A percentile compares a stretch with the other conserved stretches of the same genome.
These are phyloP conservation scores for Drosophila novamexicana DNA, from an alignment of 1,140 invertebrate species.

Conservation along the genomic window DNA sequence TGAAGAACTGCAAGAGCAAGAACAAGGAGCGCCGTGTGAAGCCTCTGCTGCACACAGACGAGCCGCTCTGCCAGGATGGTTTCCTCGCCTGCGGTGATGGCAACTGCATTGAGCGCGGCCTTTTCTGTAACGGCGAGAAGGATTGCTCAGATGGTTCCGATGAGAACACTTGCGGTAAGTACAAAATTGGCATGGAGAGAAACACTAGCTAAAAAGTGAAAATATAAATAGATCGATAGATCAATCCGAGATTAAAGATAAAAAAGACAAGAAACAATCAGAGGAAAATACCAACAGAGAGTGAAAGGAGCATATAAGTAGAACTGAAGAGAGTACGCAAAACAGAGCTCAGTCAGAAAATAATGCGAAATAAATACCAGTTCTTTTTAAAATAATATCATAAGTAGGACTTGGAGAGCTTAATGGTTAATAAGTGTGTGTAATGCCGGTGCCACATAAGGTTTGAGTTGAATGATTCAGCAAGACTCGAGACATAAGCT, in stretches of 20 bases:
- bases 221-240: too few species aligned
- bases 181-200: not conserved
- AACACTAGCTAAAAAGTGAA: too few species aligned
- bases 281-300: not conserved
- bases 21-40: conserved; percentile 95
- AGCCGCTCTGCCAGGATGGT: conserved; percentile 95
- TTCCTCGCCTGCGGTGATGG: conserved; percentile 94
- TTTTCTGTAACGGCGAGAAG: conserved; percentile 97
- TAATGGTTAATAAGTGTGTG: conserved; percentile 7
- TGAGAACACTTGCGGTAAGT: conserved; percentile 96
- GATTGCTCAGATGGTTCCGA: conserved; percentile 95
- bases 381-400: conserved; percentile 2
- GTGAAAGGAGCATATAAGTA: conserved; percentile 1
- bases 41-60: conserved; percentile 94
- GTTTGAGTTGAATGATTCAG: conserved; percentile 63
- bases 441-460: conserved; percentile 25
- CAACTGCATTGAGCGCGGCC: conserved; percentile 93
- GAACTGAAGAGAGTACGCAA: not conserved
- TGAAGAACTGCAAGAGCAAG: conserved; percentile 96
- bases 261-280: too few species aligned
- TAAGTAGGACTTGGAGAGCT: conserved; percentile 4
- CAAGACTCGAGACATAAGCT: conserved; percentile 52
- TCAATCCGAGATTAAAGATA: too few species aligned
- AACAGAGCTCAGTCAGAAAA: not conserved
- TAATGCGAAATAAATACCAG: not conserved